These are phyloP conservation scores for Aphelenchoides bicaudatus DNA, from an alignment of 2,888 invertebrate genomes.

Conservation along the genomic window DNA sequence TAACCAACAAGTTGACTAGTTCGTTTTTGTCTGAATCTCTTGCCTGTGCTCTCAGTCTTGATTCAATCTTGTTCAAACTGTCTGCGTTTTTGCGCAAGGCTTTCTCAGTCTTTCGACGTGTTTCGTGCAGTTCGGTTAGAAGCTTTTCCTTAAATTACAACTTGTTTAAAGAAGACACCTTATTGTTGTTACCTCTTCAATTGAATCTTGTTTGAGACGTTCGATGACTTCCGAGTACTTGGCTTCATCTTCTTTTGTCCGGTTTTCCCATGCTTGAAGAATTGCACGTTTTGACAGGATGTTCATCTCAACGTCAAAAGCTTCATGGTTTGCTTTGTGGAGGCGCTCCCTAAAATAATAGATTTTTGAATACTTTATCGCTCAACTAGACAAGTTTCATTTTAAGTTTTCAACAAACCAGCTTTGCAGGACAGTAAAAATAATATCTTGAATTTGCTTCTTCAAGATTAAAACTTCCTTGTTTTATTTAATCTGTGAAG, in stretches of 20 bases:
- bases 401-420: no score
- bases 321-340: constrained; percentile 75
- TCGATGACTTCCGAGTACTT: constrained; percentile 49
- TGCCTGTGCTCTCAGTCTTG: constrained; percentile 74
- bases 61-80: constrained; percentile 36
- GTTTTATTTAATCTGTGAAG: no score
- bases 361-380: not conserved
- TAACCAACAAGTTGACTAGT: constrained; percentile 78
- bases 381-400: no score
- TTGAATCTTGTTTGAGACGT: constrained; percentile 44
- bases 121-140: constrained; percentile 38
- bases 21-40: constrained; percentile 85
- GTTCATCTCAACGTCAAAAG: constrained; percentile 54
- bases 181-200: constrained; percentile 27
- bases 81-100: constrained; percentile 41
- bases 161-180: not conserved
- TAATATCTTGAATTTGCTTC: no score
- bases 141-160: constrained; percentile 17
- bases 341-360: constrained; percentile 62
- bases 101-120: constrained; percentile 49
- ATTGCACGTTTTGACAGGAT: constrained; percentile 44
- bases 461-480: no score
- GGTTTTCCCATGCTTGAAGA: constrained; percentile 52
- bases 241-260: constrained; percentile 38
- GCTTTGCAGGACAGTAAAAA: no score